These are phyloP conservation scores for Drosophila parvula DNA, from an alignment of 1,140 invertebrate genomes.

Conservation along the genomic window DNA sequence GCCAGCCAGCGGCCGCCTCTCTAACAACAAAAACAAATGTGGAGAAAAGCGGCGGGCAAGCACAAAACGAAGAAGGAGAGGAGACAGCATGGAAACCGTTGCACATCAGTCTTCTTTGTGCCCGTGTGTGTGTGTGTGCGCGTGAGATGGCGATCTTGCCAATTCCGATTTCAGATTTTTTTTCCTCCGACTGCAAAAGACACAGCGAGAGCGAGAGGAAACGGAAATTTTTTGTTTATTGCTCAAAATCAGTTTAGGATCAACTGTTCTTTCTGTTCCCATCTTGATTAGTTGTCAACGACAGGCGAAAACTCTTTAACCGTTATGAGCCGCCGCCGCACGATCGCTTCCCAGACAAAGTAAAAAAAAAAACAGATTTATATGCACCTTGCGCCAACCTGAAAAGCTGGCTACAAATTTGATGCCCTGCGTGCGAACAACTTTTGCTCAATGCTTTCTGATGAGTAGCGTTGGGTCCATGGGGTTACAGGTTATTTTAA, in stretches of 20 bases:
- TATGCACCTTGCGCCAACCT: constrained; percentile 22
- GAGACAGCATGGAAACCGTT: constrained; percentile 45
- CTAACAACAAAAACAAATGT: constrained; percentile 57
- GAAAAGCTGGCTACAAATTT: constrained; percentile 34
- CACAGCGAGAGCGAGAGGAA: constrained; percentile 23
- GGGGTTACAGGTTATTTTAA: too few species aligned
- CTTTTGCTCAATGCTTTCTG: constrained; percentile 1
- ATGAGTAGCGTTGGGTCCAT: neutral
- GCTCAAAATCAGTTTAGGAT: constrained; percentile 37
- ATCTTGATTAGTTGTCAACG: constrained; percentile 53
- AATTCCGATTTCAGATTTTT: constrained; percentile 27
- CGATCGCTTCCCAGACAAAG: constrained; percentile 19
- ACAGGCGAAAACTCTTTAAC: constrained; percentile 31
- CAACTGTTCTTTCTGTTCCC: constrained; percentile 37
- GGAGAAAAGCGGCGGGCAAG: constrained; percentile 64
- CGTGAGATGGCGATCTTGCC: constrained; percentile 37
- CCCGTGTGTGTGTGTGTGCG: constrained; percentile 1
- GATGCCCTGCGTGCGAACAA: neutral
- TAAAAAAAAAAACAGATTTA: neutral
- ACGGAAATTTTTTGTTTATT: constrained; percentile 53
- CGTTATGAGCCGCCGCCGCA: constrained; percentile 21
- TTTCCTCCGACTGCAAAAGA: neutral
- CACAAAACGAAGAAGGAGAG: constrained; percentile 18
- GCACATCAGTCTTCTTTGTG: constrained; percentile 31
- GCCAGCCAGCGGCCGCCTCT: constrained; percentile 32